Percentiles rank a stretch among this genome's conserved stretches.
Evolutionary conservation across 2,888 invertebrate species (phyloP).

Genomic region (Anarsia innoxiella): DNA sequence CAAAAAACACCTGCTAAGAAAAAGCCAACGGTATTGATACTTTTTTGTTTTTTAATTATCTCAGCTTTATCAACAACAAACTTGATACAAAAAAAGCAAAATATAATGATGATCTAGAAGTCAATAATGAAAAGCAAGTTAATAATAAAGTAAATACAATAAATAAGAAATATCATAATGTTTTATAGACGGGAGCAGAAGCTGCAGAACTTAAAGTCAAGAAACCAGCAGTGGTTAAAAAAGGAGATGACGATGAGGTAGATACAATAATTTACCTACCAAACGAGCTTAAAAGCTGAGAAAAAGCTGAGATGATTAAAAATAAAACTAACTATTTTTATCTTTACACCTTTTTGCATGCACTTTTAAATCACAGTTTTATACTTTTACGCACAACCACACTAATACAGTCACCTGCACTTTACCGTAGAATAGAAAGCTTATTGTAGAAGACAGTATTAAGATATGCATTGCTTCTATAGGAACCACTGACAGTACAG

Average conservation of each 20-base stretch:
- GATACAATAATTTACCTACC: slow-evolving; percentile 17
- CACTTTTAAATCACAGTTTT: too few species aligned
- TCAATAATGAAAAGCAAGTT: too few species aligned
- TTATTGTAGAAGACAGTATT: slow-evolving; percentile 34
- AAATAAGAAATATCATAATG: slow-evolving; percentile 10
- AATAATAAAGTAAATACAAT: too few species aligned
- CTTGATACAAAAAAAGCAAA: too few species aligned
- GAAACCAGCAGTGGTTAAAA: slow-evolving; percentile 65
- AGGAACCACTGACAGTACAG: slow-evolving; percentile 62
- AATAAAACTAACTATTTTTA: slow-evolving; percentile 26
- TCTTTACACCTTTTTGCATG: slow-evolving; percentile 31
- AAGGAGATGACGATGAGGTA: slow-evolving; percentile 60
- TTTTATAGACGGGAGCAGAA: slow-evolving; percentile 60
- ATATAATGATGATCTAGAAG: too few species aligned
- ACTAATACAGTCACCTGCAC: slow-evolving; percentile 39
- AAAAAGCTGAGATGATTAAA: slow-evolving; percentile 59
- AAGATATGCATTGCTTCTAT: slow-evolving; percentile 52
- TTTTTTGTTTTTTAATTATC: slow-evolving; percentile 45
- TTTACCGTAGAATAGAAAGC: slow-evolving; percentile 28
- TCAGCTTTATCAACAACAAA: slow-evolving; percentile 31
- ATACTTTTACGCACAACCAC: slow-evolving; percentile 32
- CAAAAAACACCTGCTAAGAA: slow-evolving; percentile 71
- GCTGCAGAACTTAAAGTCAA: slow-evolving; percentile 66
- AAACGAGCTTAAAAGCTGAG: not conserved
- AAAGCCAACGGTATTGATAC: slow-evolving; percentile 65